Conservation (phyloP, 2,888 invertebrate genomes). For the Orthonevra nobilis region DNA sequence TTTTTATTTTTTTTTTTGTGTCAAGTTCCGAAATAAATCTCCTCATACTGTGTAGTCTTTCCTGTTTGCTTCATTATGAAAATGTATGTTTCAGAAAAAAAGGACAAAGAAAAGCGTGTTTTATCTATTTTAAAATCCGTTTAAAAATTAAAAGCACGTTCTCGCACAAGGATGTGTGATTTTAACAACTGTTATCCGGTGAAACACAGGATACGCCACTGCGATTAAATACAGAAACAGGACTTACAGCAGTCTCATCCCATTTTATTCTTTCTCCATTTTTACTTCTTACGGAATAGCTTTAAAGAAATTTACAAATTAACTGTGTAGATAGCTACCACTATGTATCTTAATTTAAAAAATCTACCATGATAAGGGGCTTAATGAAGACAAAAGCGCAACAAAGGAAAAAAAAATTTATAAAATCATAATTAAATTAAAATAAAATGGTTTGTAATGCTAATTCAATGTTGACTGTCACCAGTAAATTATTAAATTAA, state of each 20-base stretch:
- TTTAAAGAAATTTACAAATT: slow-evolving; percentile 15
- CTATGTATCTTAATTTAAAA: slow-evolving; percentile 38
- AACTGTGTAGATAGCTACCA: background rate
- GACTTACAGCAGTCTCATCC: background rate
- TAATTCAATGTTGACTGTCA: slow-evolving; percentile 58
- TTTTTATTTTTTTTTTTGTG: slow-evolving; percentile 2
- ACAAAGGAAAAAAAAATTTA: background rate
- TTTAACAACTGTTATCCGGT: slow-evolving; percentile 19
- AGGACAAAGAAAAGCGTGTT: slow-evolving; percentile 72
- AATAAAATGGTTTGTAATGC: slow-evolving; percentile 58
- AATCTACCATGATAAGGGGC: slow-evolving; percentile 24
- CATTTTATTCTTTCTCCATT: too few species aligned
- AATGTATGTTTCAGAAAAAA: slow-evolving; percentile 20
- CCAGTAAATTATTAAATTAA: slow-evolving; percentile 58
- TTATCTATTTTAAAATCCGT: slow-evolving; percentile 77
- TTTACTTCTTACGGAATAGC: background rate
- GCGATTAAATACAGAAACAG: slow-evolving; percentile 5
- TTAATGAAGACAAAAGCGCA: slow-evolving; percentile 31
- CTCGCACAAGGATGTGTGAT: slow-evolving; percentile 57
- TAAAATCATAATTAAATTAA: slow-evolving; percentile 43
- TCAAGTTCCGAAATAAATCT: slow-evolving; percentile 33
- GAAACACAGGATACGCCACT: background rate
- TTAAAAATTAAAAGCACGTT: slow-evolving; percentile 78
- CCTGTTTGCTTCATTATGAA: slow-evolving; percentile 31
- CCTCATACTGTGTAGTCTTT: slow-evolving; percentile 8